Evolutionary conservation across 2,113 vertebrate genomes (phyloP).

Genomic region (Gila orcuttii): DNA sequence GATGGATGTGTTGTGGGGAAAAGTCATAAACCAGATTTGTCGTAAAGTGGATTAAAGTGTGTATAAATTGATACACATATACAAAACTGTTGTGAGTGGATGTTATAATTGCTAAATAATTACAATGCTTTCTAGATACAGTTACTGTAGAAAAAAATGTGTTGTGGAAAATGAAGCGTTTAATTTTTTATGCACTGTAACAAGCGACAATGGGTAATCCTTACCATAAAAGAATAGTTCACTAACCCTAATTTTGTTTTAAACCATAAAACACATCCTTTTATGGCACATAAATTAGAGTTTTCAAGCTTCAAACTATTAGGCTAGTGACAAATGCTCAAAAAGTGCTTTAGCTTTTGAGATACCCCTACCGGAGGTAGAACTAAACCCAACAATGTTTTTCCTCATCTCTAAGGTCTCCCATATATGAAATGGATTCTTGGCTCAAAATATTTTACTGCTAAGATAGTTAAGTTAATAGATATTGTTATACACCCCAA

Average conservation of each 20-base stretch:
- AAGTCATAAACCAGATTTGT: constrained; percentile 30
- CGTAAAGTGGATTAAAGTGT: constrained; percentile 26
- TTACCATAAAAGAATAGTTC: neutral
- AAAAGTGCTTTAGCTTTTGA: no score
- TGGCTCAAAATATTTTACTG: no score
- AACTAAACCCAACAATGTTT: no score
- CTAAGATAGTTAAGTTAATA: no score
- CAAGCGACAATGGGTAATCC: neutral
- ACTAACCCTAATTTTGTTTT: neutral
- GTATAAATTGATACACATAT: neutral
- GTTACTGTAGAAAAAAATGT: neutral
- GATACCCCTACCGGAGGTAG: no score
- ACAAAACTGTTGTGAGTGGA: neutral
- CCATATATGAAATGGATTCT: no score
- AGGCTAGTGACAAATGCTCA: no score
- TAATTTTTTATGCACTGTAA: neutral
- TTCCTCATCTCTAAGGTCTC: no score
- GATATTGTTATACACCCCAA: no score
- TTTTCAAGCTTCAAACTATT: constrained; percentile 6
- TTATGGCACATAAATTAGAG: neutral
- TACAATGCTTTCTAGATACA: neutral
- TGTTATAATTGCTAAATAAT: constrained; percentile 11
- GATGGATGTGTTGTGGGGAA: constrained; percentile 36
- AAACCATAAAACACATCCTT: neutral
- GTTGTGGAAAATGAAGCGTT: neutral